Conservation (phyloP, 2,888 invertebrate genomes). For the Dioctria rufipes region DNA sequence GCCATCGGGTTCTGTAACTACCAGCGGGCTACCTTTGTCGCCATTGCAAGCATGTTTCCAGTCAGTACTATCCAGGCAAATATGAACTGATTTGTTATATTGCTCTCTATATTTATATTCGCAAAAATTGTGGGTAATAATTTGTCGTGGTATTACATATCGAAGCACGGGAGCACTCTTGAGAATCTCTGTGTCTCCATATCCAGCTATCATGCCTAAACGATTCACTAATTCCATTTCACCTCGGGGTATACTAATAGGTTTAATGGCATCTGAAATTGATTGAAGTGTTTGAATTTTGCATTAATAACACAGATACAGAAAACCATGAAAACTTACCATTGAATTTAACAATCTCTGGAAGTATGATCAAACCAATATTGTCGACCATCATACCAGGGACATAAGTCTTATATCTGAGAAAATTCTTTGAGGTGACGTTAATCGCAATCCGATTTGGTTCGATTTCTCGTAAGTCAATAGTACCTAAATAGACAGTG, state of each 20-base stretch:
- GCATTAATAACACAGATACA: too few relatives aligned
- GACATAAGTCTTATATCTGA: neutral
- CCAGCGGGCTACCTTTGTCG: constrained; percentile 62
- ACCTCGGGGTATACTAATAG: constrained; percentile 5
- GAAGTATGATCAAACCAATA: constrained; percentile 12
- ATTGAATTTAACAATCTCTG: constrained; percentile 2
- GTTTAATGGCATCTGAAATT: constrained; percentile 5
- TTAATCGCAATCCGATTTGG: constrained; percentile 8
- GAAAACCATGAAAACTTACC: neutral
- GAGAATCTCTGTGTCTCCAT: constrained; percentile 13
- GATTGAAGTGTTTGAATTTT: neutral
- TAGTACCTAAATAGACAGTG: too few relatives aligned
- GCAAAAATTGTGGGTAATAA: constrained; percentile 3
- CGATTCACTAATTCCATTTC: neutral
- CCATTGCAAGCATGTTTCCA: constrained; percentile 67
- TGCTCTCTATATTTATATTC: neutral
- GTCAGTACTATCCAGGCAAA: constrained; percentile 39
- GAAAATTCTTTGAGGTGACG: neutral
- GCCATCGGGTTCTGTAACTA: constrained; percentile 19
- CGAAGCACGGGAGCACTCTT: constrained; percentile 32
- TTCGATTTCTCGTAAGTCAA: neutral
- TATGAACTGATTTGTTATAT: neutral
- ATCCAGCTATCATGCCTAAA: constrained; percentile 16
- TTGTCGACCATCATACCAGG: neutral
- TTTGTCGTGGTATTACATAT: constrained; percentile 25